Evolutionary conservation across 2,113 vertebrate species (phyloP).

Genomic region (Podarcis muralis): DNA sequence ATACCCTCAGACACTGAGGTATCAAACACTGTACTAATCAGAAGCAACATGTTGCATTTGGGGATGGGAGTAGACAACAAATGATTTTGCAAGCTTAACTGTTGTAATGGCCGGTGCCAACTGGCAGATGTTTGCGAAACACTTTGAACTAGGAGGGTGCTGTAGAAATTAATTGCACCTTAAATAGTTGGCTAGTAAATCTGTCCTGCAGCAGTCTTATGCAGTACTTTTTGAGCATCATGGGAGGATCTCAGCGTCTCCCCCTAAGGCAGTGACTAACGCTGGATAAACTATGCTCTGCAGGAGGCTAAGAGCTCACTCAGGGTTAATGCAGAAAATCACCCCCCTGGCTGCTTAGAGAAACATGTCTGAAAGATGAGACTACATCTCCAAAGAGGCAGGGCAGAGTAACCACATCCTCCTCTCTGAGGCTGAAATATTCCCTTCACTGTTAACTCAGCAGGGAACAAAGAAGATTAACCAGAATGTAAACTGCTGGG

Average conservation of each 20-base stretch:
- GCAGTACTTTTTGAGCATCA: too few species aligned
- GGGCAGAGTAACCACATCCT: constrained; percentile 57
- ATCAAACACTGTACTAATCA: background rate
- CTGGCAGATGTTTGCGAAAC: constrained; percentile 2
- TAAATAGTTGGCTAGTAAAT: background rate
- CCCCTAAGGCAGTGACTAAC: constrained; percentile 13
- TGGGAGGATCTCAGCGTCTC: accelerated
- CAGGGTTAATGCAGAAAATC: constrained; percentile 14
- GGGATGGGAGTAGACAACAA: constrained; percentile 11
- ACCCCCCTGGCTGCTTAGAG: constrained; percentile 19
- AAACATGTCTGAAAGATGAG: constrained; percentile 43
- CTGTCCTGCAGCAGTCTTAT: background rate
- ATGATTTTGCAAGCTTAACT: background rate
- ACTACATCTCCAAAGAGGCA: constrained; percentile 8
- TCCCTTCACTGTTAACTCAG: constrained; percentile 18
- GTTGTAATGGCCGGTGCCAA: background rate
- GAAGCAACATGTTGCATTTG: constrained; percentile 1
- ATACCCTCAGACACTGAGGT: too few species aligned
- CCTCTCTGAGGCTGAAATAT: background rate
- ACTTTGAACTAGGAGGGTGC: background rate
- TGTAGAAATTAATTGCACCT: constrained; percentile 23
- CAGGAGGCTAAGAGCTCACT: constrained; percentile 16
- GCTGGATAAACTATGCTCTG: constrained; percentile 14
- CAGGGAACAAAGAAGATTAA: constrained; percentile 30
- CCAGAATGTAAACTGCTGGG: constrained; percentile 26